Evolutionary conservation across 2,888 invertebrate genomes (phyloP), one percentile per base, ranked within the genome.

Genomic region (Nomada ferruginata): DNA sequence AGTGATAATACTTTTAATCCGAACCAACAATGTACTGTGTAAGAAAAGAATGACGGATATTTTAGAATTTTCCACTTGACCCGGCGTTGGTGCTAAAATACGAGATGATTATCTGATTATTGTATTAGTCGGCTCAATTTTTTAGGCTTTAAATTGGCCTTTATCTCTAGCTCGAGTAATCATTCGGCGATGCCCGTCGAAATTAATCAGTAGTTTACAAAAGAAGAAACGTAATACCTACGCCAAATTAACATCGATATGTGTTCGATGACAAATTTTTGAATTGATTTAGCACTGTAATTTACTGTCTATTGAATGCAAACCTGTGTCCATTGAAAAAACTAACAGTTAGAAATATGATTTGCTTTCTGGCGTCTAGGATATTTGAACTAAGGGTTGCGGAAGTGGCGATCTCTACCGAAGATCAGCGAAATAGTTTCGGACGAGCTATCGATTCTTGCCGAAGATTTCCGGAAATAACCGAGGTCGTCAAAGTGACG

Each of bases 401-500:
- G 29, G n/a, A 72, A 76, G 20, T 74, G 60, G 73, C 84, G 88
- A 89, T 72, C 66, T 59, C 64, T 47, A 60, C 44, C 83, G 87
- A 87, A 82, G 79, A 89, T 86, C 70, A 71, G 59, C 84, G 85
- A 86, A 74, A 74, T n/a, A 52, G 60, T 76, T 80, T 80, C 80
- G 84, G 79, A 57, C 55, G n/a, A 70, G 85, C 84, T 92, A 92
- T 92, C 92, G 92, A 92, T 92, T 91, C 85, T 81, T 79, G 63
- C 89, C 91, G 92, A 90, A 90, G 86, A 89, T 86, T 85, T 61
- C 82, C 92, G 92, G 88, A 77, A 63, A 71, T 65, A 70, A 61
- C 88, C 90, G 90, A 90, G 78, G 73, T 71, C 78, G 82, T 79
- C 63, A 79, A 90, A 89, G 87, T 90, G 89, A 90, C 89, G 84